Conservation (phyloP, 2,797 vertebrate genomes). For the Phataginus tricuspis region DNA sequence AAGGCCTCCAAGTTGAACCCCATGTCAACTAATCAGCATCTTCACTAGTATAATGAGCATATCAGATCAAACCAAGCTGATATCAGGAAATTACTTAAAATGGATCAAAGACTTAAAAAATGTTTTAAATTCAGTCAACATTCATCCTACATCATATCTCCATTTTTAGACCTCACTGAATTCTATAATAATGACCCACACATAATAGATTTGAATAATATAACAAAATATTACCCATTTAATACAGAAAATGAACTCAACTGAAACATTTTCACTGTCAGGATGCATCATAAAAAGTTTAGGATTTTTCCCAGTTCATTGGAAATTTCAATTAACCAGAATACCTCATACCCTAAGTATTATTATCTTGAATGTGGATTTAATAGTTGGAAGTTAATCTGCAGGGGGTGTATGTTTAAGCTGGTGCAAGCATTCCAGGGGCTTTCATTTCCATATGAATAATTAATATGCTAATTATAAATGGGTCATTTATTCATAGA, state of each 20-base stretch:
- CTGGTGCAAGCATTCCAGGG: not conserved
- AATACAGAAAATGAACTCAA: not conserved
- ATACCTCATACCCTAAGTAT: not conserved
- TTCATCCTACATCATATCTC: not conserved
- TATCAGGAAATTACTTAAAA: conserved; percentile 31
- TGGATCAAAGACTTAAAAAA: not conserved
- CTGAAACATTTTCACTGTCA: not conserved
- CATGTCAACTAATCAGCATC: not conserved
- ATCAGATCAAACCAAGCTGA: not conserved
- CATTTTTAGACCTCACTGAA: not conserved
- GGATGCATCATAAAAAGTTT: not conserved
- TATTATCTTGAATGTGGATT: conserved; percentile 35
- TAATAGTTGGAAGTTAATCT: conserved; percentile 36
- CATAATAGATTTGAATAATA: not conserved
- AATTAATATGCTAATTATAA: conserved; percentile 65
- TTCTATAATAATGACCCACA: not conserved
- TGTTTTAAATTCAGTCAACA: not conserved
- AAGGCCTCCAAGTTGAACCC: not conserved
- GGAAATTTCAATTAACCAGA: conserved; percentile 40
- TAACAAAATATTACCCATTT: not conserved
- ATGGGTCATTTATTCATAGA: conserved; percentile 45
- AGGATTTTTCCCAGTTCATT: conserved; percentile 24
- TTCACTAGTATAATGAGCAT: not conserved
- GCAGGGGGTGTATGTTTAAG: not conserved
- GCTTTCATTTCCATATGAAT: conserved; percentile 45